These are phyloP conservation scores for Periophthalmus magnuspinnatus DNA, from an alignment of 2,797 vertebrate species.

Conservation along the genomic window DNA sequence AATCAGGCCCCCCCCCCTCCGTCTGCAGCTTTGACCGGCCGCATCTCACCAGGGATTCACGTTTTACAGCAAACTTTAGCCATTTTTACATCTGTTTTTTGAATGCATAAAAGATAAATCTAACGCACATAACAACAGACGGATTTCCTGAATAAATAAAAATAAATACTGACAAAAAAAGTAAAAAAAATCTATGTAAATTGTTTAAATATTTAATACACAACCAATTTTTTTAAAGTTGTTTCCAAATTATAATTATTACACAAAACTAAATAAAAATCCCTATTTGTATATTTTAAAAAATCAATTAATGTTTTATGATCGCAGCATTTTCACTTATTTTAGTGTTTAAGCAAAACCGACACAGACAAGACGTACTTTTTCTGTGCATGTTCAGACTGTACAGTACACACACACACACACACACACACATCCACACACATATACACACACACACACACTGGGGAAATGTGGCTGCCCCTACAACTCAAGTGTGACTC, in stretches of 20 bases:
- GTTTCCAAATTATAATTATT: no score
- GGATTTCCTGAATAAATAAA: no score
- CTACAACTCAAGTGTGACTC: constrained; percentile 79
- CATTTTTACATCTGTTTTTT: no score
- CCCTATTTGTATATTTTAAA: no score
- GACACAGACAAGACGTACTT: background rate
- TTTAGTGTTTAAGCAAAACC: background rate
- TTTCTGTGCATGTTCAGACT: background rate
- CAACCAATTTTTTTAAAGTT: no score
- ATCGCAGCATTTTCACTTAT: background rate
- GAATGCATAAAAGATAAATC: background rate
- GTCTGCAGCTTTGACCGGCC: constrained; percentile 23
- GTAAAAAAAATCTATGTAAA: no score
- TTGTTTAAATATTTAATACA: no score
- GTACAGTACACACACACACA: constrained; percentile 14
- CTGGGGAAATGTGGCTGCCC: constrained; percentile 67
- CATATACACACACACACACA: constrained; percentile 12
- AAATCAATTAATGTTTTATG: background rate
- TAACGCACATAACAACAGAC: no score
- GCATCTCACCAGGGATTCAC: background rate
- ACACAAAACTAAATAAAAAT: no score
- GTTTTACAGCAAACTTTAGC: background rate
- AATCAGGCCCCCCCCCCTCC: constrained; percentile 24
- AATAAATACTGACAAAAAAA: no score
- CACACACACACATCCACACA: constrained; percentile 11